Evolutionary conservation across 2,113 vertebrate species (phyloP), one percentile per base, ranked within the genome.

Genomic region (Trichomycterus rosablanca): DNA sequence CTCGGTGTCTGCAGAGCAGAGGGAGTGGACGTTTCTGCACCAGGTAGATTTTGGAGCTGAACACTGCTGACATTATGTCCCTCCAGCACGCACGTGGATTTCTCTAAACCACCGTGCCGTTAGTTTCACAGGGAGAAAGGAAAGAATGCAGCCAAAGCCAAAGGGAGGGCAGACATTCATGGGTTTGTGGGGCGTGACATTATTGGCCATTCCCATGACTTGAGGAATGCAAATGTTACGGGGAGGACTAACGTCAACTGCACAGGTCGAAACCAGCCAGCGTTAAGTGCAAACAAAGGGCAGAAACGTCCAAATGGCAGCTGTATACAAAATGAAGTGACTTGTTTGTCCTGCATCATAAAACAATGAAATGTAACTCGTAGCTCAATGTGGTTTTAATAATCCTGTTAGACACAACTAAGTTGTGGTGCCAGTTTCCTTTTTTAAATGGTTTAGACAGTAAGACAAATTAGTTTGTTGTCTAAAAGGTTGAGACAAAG

Each of bases 171-270:
- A 40, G 46, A 42, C 30, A 22, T 3, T 3, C n/a, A 15, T 40
- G 40, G 19, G 43, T 54, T 48, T 68, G 32, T 52, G 16, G 16
- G 7, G 12, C 28, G n/a, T 11, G 37, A 50, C 4, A 40, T 52
- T 60, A 5, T 40, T 67, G 32, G 50, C 10, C 60, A 34, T 48
- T 67, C 59, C 40, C 50, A 35, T 39, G 42, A 40, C 16, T 44
- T 14, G 16, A 59, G 67, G 59, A 53, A 67, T 59, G 19, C 22
- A 43, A 63, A 53, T 64, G 28, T 63, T 51, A 40, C 28, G 37
- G 30, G 30, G 14, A 46, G 34, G 59, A 49, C 16, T 37, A 35
- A 53, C 40, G 22, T 9, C 61, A 39, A 5, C 3, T 6, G 16
- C 24, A 16, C 54, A 45, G 53, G 61, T 45, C 53, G 49, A 30